These are phyloP conservation scores for Rachycentron canadum DNA, from an alignment of 2,797 vertebrate genomes.

Conservation along the genomic window DNA sequence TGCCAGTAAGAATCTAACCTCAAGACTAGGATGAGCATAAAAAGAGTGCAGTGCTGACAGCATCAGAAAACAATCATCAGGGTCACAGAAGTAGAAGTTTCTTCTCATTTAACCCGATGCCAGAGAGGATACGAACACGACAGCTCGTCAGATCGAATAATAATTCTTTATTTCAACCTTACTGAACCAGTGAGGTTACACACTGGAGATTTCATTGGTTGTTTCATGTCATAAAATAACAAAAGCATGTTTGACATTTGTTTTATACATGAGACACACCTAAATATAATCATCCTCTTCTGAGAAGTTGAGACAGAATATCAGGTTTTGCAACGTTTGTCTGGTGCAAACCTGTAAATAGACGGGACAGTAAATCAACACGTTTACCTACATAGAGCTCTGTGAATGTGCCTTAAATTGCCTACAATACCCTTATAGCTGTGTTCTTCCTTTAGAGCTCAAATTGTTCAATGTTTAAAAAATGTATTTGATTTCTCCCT, in stretches of 20 bases:
- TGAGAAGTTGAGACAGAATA: slow-evolving; percentile 74
- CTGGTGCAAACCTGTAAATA: slow-evolving; percentile 71
- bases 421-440: neutral
- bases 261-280: slow-evolving; percentile 47
- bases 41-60: slow-evolving; percentile 65
- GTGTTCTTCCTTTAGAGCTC: neutral
- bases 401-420: neutral
- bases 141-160: slow-evolving; percentile 60
- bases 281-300: slow-evolving; percentile 57
- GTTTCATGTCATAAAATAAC: slow-evolving; percentile 40
- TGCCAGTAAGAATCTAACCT: slow-evolving; percentile 65
- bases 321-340: slow-evolving; percentile 88
- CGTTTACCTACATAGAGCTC: neutral
- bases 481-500: neutral
- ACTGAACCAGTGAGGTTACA: slow-evolving; percentile 34
- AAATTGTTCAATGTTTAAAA: neutral
- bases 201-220: slow-evolving; percentile 23
- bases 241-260: slow-evolving; percentile 43
- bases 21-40: slow-evolving; percentile 57
- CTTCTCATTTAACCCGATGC: slow-evolving; percentile 61
- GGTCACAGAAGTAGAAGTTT: slow-evolving; percentile 64
- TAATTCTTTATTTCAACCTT: slow-evolving; percentile 60
- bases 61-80: slow-evolving; percentile 60
- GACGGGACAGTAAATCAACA: slow-evolving; percentile 37
- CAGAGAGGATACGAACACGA: slow-evolving; percentile 50